A percentile compares a stretch with the other conserved stretches of the same genome.
These are phyloP conservation scores for Harlomillsia oculata DNA, from an alignment of 1,140 invertebrate genomes.

Conservation along the genomic window DNA sequence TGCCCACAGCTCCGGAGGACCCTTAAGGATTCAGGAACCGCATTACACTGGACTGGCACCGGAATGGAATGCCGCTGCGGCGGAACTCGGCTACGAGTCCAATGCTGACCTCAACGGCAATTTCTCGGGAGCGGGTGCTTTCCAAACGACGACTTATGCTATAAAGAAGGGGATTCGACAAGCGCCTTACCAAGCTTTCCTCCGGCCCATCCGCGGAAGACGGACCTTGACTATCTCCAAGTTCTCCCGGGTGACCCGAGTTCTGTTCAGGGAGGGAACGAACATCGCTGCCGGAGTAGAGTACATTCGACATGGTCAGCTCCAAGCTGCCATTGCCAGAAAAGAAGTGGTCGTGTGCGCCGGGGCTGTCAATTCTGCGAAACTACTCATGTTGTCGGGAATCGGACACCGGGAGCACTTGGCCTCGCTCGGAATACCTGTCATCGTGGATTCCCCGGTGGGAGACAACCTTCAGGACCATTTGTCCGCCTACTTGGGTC, in stretches of 20 bases:
- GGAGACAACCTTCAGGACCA: conserved; percentile 61
- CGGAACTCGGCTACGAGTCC: conserved; percentile 2
- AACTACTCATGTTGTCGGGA: conserved; percentile 43
- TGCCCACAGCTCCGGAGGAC: background rate
- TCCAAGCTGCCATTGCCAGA: conserved; percentile 11
- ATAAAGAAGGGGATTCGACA: conserved; percentile 4
- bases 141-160: conserved; percentile 3
- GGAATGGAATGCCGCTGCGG: conserved; percentile 3
- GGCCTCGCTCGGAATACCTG: conserved; percentile 39
- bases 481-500: conserved; percentile 40
- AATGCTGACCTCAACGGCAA: conserved; percentile 14
- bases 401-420: conserved; percentile 42
- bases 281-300: conserved; percentile 39
- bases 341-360: conserved; percentile 37
- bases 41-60: conserved; percentile 6
- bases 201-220: conserved; percentile 3
- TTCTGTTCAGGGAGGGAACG: too few species aligned
- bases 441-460: conserved; percentile 38
- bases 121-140: conserved; percentile 15
- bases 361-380: conserved; percentile 36
- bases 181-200: conserved; percentile 9
- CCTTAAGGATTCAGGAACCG: conserved; percentile 6
- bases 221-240: conserved; percentile 11
- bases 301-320: conserved; percentile 13
- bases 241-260: conserved; percentile 9